Base-by-base conservation (phyloP, 2,113 vertebrate genomes). In the Cinclus cinclus region DNA sequence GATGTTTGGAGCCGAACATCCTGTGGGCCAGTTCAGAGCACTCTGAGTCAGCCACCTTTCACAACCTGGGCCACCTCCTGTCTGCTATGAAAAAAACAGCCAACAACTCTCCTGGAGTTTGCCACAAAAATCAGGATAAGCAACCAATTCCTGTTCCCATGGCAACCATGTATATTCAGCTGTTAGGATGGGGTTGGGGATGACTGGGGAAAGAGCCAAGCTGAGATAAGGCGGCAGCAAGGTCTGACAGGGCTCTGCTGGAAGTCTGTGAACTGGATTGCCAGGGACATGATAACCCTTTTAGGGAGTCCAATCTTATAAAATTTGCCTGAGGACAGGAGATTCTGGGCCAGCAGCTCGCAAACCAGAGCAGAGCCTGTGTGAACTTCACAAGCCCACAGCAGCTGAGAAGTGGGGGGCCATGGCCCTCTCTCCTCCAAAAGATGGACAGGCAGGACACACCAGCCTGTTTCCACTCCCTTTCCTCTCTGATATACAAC, bases 11-110 rank as follows among this genome's bases (percentile, higher is more conserved):
- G 88, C 42, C 0, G 12, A 80, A 53, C 80, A 55, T 63, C 73
- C 93, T 2, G 4, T 16, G 2, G 86, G 77, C 30, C 56, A 49
- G 39, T 42, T 83, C 85, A 35, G 44, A 62, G 90, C 13, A 0
- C 2, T 11, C 77, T 93, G 96, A 96, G 64, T 96, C 93, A 95
- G 39, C 50, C 11, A 1, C 31, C 56, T 95, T 95, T 95, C 90
- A 83, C 80, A 97, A 96, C 87, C 85, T 5, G 23, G 68, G 78
- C 44, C 64, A 76, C 59, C 44, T 93, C 28, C 5, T 59, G 58
- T 15, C 76, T 90, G 76, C 74, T 49, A 35, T 59, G 67, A 55
- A 28, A 13, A 21, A 39, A 35, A 2, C 55, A 63, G 44, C 35
- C 63, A 70, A 47, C 35, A 56, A 1, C 15, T 44, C 31, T 76